Evolutionary conservation across 2,113 vertebrate genomes (phyloP).

Genomic region (Origma solitaria): DNA sequence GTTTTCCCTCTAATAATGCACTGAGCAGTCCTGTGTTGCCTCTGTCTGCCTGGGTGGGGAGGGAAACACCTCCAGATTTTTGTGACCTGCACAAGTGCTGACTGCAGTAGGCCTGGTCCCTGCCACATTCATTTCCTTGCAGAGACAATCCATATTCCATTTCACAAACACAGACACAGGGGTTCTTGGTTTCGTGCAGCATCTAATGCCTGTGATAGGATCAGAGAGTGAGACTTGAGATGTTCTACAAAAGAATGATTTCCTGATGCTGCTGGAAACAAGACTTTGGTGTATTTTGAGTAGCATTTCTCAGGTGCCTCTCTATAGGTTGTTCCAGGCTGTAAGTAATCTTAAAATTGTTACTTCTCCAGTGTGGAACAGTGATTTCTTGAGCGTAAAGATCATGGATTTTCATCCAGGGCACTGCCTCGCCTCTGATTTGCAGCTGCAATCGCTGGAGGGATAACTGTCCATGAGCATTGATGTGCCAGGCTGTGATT

Average conservation of each 20-base stretch:
- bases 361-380: not conserved
- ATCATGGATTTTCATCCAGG: not conserved
- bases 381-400: not conserved
- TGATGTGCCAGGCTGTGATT: not conserved
- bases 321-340: fast-evolving
- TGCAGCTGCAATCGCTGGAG: not conserved
- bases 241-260: not conserved
- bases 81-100: not conserved
- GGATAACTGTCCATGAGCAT: not conserved
- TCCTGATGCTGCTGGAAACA: not conserved
- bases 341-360: not conserved
- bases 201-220: not conserved
- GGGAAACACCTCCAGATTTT: not conserved
- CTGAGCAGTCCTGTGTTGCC: fast-evolving
- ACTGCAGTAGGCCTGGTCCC: not conserved
- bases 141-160: not conserved
- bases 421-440: not conserved
- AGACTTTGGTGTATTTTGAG: not conserved
- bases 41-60: not conserved
- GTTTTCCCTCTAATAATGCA: not conserved
- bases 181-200: not conserved
- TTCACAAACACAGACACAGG: not conserved
- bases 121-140: not conserved
- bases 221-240: not conserved
- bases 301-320: not conserved